phyloP scores from a whole-genome alignment of 35 echinoderm and acorn worm species.

The Diadema setosum region DNA sequence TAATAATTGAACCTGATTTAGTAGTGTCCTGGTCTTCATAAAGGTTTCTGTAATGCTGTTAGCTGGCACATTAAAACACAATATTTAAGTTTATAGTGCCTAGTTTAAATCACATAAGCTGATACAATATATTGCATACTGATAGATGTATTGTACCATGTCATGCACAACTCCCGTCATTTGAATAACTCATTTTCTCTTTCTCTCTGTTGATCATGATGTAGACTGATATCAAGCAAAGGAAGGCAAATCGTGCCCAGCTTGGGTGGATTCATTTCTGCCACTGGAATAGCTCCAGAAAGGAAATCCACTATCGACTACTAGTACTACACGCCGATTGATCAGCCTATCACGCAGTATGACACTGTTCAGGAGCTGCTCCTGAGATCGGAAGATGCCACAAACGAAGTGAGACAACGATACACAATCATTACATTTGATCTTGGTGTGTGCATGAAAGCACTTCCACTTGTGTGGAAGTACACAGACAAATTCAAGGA shows the following conservation, averaged over 20 bases:
- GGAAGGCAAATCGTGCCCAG: constrained; percentile 39
- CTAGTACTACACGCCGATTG: constrained; percentile 69
- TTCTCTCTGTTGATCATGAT: no score
- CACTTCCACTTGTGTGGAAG: constrained; percentile 52
- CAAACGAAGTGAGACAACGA: constrained; percentile 61
- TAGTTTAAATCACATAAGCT: neutral
- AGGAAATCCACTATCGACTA: constrained; percentile 54
- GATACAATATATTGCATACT: neutral
- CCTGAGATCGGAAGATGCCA: constrained; percentile 22
- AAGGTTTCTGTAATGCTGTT: no score
- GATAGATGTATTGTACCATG: no score
- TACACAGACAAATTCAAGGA: constrained; percentile 13
- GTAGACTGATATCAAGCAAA: neutral
- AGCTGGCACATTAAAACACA: no score
- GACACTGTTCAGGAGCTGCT: constrained; percentile 37
- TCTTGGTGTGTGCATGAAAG: constrained; percentile 73
- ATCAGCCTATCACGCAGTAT: constrained; percentile 62
- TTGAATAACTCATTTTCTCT: no score
- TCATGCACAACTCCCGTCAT: no score
- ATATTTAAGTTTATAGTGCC: neutral
- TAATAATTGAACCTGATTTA: no score
- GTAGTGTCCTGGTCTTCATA: no score
- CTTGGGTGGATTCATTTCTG: constrained; percentile 61
- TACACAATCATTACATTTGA: constrained; percentile 78
- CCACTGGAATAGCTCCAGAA: constrained; percentile 41